Conservation (phyloP, 1,140 invertebrate species). For the Monomorium pharaonis region DNA sequence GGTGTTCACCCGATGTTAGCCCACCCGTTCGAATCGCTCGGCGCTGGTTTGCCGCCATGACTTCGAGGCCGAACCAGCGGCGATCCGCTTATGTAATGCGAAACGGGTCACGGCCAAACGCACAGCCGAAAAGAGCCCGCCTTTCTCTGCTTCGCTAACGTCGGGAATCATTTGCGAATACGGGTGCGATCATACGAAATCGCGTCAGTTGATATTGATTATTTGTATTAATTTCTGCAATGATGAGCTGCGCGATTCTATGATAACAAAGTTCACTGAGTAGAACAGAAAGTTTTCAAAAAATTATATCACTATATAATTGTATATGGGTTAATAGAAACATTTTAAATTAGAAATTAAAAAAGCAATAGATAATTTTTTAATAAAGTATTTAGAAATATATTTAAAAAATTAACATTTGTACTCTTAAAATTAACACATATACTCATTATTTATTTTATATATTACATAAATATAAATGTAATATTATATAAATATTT, state of each 20-base stretch:
- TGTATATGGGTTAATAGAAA: not conserved
- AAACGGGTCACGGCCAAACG: conserved; percentile 79
- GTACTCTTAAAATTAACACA: not conserved
- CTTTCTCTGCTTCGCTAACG: conserved; percentile 55
- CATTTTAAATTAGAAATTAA: not conserved
- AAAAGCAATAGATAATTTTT: not conserved
- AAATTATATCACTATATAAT: not conserved
- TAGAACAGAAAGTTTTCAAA: not conserved
- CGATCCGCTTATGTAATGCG: conserved; percentile 74
- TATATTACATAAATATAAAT: not conserved
- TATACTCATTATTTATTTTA: not conserved
- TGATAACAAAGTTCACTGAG: not conserved
- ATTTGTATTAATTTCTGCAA: not conserved
- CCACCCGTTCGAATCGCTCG: conserved; percentile 39
- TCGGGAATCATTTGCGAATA: conserved; percentile 7
- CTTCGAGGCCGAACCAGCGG: conserved; percentile 56
- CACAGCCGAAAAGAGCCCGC: conserved; percentile 71
- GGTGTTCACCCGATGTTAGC: conserved; percentile 71
- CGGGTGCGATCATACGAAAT: conserved; percentile 1
- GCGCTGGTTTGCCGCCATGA: not conserved
- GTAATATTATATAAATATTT: not conserved
- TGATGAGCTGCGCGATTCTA: not conserved
- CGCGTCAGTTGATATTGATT: not conserved
- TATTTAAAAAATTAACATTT: not conserved
- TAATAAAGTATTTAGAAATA: not conserved